Evolutionary conservation across 2,888 invertebrate genomes (phyloP).

Genomic region (Hylaea fasciaria): DNA sequence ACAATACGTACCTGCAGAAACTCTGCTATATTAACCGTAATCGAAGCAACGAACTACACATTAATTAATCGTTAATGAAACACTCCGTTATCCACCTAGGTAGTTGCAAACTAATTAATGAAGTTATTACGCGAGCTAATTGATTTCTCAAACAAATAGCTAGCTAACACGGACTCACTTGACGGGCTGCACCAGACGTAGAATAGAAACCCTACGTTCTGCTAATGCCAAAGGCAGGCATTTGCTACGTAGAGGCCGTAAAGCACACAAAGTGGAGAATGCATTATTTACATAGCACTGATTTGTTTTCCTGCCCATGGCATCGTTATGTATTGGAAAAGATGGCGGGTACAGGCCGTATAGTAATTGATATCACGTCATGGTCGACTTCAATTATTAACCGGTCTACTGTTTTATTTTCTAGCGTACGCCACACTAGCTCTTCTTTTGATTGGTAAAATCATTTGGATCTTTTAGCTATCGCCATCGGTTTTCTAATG

Average conservation of each 20-base stretch:
- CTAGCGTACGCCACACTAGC: too few species aligned
- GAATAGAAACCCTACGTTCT: slow-evolving; percentile 45
- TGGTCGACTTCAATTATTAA: too few species aligned
- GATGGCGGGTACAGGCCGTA: background rate
- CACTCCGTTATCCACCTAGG: background rate
- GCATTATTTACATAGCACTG: slow-evolving; percentile 23
- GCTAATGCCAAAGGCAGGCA: slow-evolving; percentile 38
- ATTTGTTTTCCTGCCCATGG: slow-evolving; percentile 19
- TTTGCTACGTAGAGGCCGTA: slow-evolving; percentile 23
- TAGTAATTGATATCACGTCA: too few species aligned
- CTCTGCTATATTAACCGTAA: background rate
- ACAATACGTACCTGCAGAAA: slow-evolving; percentile 3
- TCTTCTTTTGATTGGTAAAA: too few species aligned
- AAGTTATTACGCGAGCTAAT: slow-evolving; percentile 29
- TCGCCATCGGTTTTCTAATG: too few species aligned
- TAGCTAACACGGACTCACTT: slow-evolving; percentile 39
- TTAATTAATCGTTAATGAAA: slow-evolving; percentile 11
- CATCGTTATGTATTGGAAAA: too few species aligned
- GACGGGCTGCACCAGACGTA: slow-evolving; percentile 44
- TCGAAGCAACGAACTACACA: slow-evolving; percentile 6
- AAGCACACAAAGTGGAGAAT: slow-evolving; percentile 1
- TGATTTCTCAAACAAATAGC: slow-evolving; percentile 33
- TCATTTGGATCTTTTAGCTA: too few species aligned
- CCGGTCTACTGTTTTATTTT: too few species aligned
- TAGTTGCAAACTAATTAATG: slow-evolving; percentile 19